These are phyloP conservation scores for Bufotes viridis DNA, from an alignment of 2,797 vertebrate genomes.

Conservation along the genomic window DNA sequence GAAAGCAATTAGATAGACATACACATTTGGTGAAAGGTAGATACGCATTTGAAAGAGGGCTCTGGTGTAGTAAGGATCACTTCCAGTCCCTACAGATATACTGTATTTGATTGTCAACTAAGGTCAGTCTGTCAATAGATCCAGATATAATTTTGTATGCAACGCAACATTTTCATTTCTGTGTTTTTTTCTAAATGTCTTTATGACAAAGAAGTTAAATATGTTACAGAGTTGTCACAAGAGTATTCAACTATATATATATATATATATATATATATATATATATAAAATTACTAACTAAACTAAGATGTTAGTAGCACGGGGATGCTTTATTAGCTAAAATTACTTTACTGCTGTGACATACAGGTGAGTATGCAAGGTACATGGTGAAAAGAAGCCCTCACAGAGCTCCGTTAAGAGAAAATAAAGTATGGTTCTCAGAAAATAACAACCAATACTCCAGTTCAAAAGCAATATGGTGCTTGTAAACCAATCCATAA, in stretches of 20 bases:
- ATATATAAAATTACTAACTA: background rate
- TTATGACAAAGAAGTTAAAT: too few relatives aligned
- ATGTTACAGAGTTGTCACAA: background rate
- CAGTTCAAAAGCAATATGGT: too few relatives aligned
- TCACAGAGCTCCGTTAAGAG: too few relatives aligned
- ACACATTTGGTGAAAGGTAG: background rate
- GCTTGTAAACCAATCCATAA: too few relatives aligned
- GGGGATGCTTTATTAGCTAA: background rate
- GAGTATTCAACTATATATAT: background rate
- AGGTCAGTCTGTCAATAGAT: background rate
- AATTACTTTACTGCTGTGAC: background rate
- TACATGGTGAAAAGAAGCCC: background rate
- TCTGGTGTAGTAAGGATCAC: background rate
- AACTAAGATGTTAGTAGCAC: background rate
- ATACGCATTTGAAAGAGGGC: background rate
- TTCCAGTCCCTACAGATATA: background rate
- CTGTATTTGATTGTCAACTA: background rate
- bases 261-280: background rate
- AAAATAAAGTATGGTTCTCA: too few relatives aligned
- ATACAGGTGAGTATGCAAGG: background rate
- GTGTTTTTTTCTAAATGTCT: too few relatives aligned
- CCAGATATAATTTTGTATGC: background rate
- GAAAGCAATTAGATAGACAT: background rate
- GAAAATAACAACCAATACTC: too few relatives aligned
- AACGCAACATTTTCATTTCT: too few relatives aligned